These are phyloP conservation scores for Vultur gryphus DNA, from an alignment of 2,797 vertebrate genomes.

Conservation along the genomic window DNA sequence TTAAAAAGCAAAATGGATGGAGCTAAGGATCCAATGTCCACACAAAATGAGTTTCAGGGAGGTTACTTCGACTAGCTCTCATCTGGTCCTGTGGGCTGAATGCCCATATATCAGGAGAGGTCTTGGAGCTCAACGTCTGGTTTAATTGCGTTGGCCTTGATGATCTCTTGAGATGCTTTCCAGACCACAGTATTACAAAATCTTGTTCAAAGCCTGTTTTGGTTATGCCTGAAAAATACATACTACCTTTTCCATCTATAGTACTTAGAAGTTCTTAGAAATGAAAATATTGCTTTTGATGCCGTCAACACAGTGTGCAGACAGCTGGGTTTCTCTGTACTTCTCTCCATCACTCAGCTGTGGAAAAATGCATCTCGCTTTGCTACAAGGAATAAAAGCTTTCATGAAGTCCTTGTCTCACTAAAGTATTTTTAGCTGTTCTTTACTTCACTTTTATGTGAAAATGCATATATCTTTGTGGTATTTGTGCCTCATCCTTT, in stretches of 20 bases:
- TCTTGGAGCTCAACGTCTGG: neutral
- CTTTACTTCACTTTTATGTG: neutral
- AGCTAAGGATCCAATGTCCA: neutral
- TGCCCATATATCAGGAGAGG: rapidly evolving
- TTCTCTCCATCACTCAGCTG: neutral
- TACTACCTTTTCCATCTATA: neutral
- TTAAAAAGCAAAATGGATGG: neutral
- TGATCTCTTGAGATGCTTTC: neutral
- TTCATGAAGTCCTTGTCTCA: neutral
- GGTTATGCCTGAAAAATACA: neutral
- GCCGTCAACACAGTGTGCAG: neutral
- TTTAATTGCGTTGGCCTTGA: neutral
- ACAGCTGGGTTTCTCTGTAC: neutral
- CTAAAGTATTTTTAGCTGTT: neutral
- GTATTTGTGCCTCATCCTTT: neutral
- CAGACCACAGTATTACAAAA: neutral
- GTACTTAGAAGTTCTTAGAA: neutral
- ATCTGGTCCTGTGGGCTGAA: neutral
- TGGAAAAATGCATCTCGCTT: neutral
- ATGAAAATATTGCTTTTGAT: neutral
- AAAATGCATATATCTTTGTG: neutral
- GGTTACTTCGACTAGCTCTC: neutral
- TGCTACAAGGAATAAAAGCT: neutral
- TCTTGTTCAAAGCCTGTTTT: neutral
- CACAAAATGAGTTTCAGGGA: neutral